Evolutionary conservation across 2,113 vertebrate genomes (phyloP).

Genomic region (Heterotilapia buettikoferi): DNA sequence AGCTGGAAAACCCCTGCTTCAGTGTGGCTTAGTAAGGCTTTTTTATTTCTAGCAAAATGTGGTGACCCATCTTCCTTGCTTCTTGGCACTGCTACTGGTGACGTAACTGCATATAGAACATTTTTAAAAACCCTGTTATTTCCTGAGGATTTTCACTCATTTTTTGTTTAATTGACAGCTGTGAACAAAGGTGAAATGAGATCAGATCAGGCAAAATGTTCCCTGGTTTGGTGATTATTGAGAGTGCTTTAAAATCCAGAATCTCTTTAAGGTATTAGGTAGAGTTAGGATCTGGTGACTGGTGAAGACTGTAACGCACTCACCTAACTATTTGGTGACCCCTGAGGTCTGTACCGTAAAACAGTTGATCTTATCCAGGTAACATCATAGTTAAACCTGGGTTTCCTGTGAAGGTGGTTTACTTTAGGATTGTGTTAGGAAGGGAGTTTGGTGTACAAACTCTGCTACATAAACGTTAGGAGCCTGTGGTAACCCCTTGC

Average conservation of each 20-base stretch:
- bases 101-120: neutral
- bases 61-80: neutral
- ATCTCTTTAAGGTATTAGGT: neutral
- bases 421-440: neutral
- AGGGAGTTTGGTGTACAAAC: accelerated
- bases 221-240: neutral
- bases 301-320: neutral
- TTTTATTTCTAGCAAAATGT: neutral
- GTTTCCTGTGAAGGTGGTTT: neutral
- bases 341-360: neutral
- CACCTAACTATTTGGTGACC: neutral
- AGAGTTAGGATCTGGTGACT: neutral
- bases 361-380: neutral
- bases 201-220: neutral
- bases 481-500: neutral
- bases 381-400: neutral
- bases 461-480: neutral
- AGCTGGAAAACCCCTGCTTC: neutral
- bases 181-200: neutral
- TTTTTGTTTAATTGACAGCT: neutral
- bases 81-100: neutral
- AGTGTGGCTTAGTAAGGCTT: neutral
- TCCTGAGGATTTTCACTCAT: neutral
- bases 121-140: neutral
- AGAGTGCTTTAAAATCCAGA: neutral